Percentiles rank a stretch among this genome's conserved stretches.
These are phyloP conservation scores for Formica exsecta DNA, from an alignment of 1,140 invertebrate genomes.

Conservation along the genomic window DNA sequence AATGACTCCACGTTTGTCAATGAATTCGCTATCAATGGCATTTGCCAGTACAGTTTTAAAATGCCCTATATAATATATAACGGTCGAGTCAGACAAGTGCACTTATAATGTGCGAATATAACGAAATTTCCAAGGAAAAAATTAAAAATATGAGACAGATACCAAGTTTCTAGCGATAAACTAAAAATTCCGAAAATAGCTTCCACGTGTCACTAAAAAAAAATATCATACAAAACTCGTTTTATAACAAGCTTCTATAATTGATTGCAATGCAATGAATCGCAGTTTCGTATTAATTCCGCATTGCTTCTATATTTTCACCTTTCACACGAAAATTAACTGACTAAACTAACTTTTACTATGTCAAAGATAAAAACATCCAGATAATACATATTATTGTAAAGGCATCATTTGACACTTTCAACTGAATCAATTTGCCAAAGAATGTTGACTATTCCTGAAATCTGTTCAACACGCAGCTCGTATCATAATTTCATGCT, in stretches of 20 bases:
- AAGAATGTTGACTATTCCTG: neutral
- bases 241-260: neutral
- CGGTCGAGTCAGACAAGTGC: conserved; percentile 62
- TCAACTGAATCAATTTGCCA: conserved; percentile 27
- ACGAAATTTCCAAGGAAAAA: neutral
- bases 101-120: conserved; percentile 65
- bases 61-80: conserved; percentile 37
- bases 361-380: conserved; percentile 28
- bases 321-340: neutral
- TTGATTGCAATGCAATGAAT: conserved; percentile 31
- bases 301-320: neutral
- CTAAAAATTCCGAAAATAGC: conserved; percentile 8
- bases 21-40: conserved; percentile 20
- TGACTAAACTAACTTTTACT: neutral
- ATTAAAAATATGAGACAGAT: conserved; percentile 26
- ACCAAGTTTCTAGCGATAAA: conserved; percentile 51
- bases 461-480: conserved; percentile 44
- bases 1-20: conserved; percentile 26
- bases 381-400: neutral
- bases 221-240: neutral
- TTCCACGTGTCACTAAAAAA: neutral
- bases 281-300: neutral
- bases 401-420: conserved; percentile 36
- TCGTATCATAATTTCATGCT: conserved; percentile 41
- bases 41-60: conserved; percentile 45